phyloP scores from a whole-genome alignment of 1,140 invertebrate genomes.

The Zaprionus davidi region DNA sequence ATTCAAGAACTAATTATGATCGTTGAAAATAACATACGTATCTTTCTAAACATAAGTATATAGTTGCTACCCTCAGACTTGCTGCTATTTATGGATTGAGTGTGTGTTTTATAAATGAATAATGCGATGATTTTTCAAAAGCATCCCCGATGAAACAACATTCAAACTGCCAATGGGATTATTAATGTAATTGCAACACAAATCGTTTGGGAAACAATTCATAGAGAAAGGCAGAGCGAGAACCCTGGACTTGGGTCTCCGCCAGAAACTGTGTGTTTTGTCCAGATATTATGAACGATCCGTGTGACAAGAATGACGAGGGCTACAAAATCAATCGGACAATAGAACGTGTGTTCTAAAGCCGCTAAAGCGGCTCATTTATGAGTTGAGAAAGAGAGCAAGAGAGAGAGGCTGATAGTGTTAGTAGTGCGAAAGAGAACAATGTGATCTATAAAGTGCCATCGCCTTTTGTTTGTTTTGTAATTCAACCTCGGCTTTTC shows the following conservation, averaged over 20 bases:
- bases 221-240: slow-evolving; percentile 19
- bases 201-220: slow-evolving; percentile 56
- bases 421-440: slow-evolving; percentile 1
- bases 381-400: slow-evolving; percentile 12
- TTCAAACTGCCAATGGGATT: slow-evolving; percentile 59
- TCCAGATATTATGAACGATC: not conserved
- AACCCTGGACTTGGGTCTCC: slow-evolving; percentile 17
- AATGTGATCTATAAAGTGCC: slow-evolving; percentile 22
- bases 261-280: not conserved
- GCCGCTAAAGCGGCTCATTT: slow-evolving; percentile 72
- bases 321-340: slow-evolving; percentile 21
- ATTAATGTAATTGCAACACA: slow-evolving; percentile 75
- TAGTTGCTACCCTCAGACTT: not conserved
- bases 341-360: slow-evolving; percentile 34
- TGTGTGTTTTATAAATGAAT: slow-evolving; percentile 17
- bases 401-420: not conserved
- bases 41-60: not conserved
- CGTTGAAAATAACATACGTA: too few species aligned
- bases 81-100: not conserved
- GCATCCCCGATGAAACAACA: slow-evolving; percentile 35
- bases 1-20: too few species aligned
- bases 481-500: slow-evolving; percentile 69
- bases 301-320: slow-evolving; percentile 19
- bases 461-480: slow-evolving; percentile 60
- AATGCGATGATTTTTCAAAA: slow-evolving; percentile 43